Evolutionary conservation across 2,113 vertebrate genomes (phyloP), one percentile per base, ranked within the genome.

Genomic region (Pterocles orientalis): DNA sequence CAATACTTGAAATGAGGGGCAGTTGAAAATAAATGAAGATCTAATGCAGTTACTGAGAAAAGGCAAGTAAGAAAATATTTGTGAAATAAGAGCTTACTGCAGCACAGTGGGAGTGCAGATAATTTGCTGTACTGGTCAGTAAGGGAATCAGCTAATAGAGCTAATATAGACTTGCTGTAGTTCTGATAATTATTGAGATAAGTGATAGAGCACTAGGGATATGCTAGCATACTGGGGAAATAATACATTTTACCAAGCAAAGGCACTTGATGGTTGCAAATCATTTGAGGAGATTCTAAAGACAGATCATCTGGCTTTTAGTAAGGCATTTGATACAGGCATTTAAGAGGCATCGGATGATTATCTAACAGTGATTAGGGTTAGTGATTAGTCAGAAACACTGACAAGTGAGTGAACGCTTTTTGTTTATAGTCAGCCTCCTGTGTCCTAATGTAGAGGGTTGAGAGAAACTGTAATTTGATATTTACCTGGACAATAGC

Each of bases 51-150:
- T 82, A 54, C 75, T 71, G 77, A 87, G 89, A 84, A 84, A 81
- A 88, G 43, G 82, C 62, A 90, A 86, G 62, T 24, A 78, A 79
- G 60, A 71, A 92, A 90, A 69, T 88, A 61, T 73, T 90, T 86
- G 33, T 93, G 92, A 95, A 88, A 95, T 66, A 41, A 17, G 86
- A 96, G n/a, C 71, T 86, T 82, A 23, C 43, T 68, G 60, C 50
- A 51, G 70, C 41, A 58, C 45, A 54, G 60, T 25, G 75, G 50
- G 71, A 89, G 14, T 57, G 41, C 78, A 54, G 50, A 33, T 36
- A 54, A 88, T 85, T 70, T 61, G 68, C 45, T 51, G 24, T 41
- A 51, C 2, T 14, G 34, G n/a, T 68, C 75, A 82, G 70, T 50
- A 69, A 86, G 60, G 70, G 78, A 90, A 76, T 72, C n/a, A 15